These are phyloP conservation scores for Microplitis mediator DNA, from an alignment of 1,140 invertebrate genomes.

Conservation along the genomic window DNA sequence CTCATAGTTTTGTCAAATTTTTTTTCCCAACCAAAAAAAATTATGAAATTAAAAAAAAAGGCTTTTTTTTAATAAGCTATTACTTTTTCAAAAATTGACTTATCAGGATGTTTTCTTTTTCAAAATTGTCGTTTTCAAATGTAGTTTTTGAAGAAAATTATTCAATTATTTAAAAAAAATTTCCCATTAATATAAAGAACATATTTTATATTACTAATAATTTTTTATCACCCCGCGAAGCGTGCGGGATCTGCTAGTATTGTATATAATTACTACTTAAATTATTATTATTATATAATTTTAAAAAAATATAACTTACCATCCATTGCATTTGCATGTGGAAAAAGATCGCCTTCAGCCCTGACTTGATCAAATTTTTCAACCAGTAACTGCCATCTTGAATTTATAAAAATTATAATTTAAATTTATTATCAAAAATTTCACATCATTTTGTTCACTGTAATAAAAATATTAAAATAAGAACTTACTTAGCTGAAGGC, in stretches of 20 bases:
- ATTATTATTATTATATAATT: constrained; percentile 30
- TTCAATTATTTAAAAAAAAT: no score
- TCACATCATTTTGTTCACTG: no score
- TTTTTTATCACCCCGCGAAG: neutral
- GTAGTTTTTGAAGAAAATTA: no score
- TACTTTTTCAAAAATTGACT: neutral
- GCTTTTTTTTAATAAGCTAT: neutral
- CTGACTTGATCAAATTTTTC: constrained; percentile 88
- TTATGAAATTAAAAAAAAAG: no score
- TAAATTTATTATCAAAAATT: neutral
- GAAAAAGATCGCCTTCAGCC: constrained; percentile 77
- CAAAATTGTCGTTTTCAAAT: no score
- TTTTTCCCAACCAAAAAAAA: no score
- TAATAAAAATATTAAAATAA: constrained; percentile 17
- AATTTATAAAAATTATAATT: neutral
- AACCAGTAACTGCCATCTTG: constrained; percentile 70
- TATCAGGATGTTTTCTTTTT: no score
- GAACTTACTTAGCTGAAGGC: constrained; percentile 75
- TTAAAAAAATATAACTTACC: constrained; percentile 41
- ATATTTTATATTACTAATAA: no score
- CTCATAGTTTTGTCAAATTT: no score
- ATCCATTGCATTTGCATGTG: constrained; percentile 68
- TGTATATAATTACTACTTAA: neutral
- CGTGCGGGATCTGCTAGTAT: neutral
- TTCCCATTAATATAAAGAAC: no score